These are phyloP conservation scores for Achlya flavicornis DNA, from an alignment of 2,888 invertebrate genomes.

Conservation along the genomic window DNA sequence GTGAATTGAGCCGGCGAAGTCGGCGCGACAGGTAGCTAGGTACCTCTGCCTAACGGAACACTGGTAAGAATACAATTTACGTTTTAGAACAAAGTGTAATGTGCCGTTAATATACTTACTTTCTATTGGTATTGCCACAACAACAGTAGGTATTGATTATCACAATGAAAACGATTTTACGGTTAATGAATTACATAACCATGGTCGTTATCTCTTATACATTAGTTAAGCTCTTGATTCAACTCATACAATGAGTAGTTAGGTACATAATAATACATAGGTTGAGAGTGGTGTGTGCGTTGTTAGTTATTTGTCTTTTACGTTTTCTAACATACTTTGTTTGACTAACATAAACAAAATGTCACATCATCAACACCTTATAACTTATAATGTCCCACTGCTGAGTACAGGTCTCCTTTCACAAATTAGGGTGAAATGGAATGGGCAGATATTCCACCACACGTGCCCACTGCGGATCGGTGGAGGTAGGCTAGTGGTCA, in stretches of 20 bases:
- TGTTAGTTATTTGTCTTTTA: no score
- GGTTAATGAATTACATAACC: neutral
- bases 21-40: slow-evolving; percentile 79
- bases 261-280: neutral
- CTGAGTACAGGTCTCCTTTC: no score
- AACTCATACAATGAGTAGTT: neutral
- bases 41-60: slow-evolving; percentile 71
- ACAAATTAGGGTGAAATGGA: no score
- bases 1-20: slow-evolving; percentile 11
- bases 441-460: no score
- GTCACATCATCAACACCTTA: no score
- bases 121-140: slow-evolving; percentile 55
- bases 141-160: slow-evolving; percentile 44
- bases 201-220: neutral
- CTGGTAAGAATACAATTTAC: slow-evolving; percentile 68
- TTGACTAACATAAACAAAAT: neutral
- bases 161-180: slow-evolving; percentile 32
- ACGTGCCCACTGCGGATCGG: no score
- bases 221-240: neutral
- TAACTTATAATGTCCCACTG: no score
- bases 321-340: no score
- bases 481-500: no score
- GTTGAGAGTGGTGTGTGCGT: neutral
- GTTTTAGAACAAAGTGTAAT: slow-evolving; percentile 62
- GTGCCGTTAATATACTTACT: slow-evolving; percentile 60